Conservation (phyloP, 2,797 vertebrate species). For the Selene dorsalis region DNA sequence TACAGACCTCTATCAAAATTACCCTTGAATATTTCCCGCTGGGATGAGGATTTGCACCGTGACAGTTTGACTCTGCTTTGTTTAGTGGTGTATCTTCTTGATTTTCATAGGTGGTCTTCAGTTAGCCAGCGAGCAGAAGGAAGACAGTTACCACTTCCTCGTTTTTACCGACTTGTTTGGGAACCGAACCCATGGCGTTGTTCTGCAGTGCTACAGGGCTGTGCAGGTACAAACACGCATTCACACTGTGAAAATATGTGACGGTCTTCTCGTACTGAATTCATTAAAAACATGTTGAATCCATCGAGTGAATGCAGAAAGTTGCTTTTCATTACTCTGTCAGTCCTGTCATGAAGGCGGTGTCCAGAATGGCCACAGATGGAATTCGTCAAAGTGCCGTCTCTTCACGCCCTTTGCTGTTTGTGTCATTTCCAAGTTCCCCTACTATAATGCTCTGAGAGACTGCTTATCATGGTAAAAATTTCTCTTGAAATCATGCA, state of each 20-base stretch:
- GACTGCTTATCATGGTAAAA: slow-evolving; percentile 80
- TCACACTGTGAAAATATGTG: background rate
- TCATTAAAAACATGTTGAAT: background rate
- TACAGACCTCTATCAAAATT: no score
- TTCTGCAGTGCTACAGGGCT: slow-evolving; percentile 89
- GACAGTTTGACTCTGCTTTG: background rate
- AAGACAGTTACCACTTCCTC: slow-evolving; percentile 93
- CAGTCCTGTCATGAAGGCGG: slow-evolving; percentile 81
- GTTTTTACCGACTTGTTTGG: slow-evolving; percentile 97
- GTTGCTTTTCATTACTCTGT: slow-evolving; percentile 18
- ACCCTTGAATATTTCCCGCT: no score
- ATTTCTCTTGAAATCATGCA: background rate
- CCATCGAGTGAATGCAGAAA: background rate
- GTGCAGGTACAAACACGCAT: slow-evolving; percentile 83
- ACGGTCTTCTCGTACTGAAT: background rate
- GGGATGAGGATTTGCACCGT: no score
- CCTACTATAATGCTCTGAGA: slow-evolving; percentile 91
- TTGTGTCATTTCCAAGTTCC: slow-evolving; percentile 94
- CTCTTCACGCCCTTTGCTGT: slow-evolving; percentile 87
- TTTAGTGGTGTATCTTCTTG: background rate
- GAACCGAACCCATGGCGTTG: slow-evolving; percentile 92
- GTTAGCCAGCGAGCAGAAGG: slow-evolving; percentile 85
- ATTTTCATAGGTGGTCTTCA: slow-evolving; percentile 87
- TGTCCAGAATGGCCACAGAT: slow-evolving; percentile 84
- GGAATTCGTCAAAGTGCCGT: slow-evolving; percentile 72